Base-by-base conservation (phyloP, 2,888 invertebrate genomes). In the Hypomecis atomaria region DNA sequence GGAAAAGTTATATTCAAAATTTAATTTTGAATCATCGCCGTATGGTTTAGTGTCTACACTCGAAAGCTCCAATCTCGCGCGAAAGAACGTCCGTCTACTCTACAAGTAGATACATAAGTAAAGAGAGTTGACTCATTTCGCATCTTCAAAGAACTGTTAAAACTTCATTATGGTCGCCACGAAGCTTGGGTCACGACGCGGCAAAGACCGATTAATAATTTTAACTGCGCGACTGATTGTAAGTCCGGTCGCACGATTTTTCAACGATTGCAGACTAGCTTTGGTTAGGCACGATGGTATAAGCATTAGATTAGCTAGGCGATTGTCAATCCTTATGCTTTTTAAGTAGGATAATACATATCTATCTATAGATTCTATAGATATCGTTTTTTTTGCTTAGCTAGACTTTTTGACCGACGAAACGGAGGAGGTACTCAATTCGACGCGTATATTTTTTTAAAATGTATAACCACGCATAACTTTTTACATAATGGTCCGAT, bases 211-310 rank as follows among this genome's bases (percentile, higher is more conserved):
- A 47, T 65, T 70, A 63, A 65, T 70, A 63, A 65, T 62, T 63
- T 56, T 47, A 65, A 67, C 43, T 59, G 49, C 61, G 40, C 33
- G 44, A 63, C 65, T 67, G 65, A 66, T 66, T 56, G 38, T 54
- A 59, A 62, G 53, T 37, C 54, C 56, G 42, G 23, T 37, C 33
- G 47, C 66, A 62, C 55, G 67, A 62, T 59, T 66, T 69, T 63
- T 65, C 62, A 50, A 48, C 58, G 55, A 62, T 62, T n/a, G 52
- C 37, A 50, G 40, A 53, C 61, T 55, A 37, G 60, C 56, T 66
- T 68, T 65, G 63, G 66, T 66, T 63, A 59, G 61, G 48, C 70
- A 68, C 60, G 71, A 42, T 55, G 55, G 37, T 38, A 62, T 65
- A 68, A 65, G 11, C 56, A 42, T 62, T 36, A 47, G n/a, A 47